Percentiles rank a stretch among this genome's conserved stretches.
phyloP scores from a whole-genome alignment of 2,797 vertebrate genomes.

The Pseudopleuronectes americanus region DNA sequence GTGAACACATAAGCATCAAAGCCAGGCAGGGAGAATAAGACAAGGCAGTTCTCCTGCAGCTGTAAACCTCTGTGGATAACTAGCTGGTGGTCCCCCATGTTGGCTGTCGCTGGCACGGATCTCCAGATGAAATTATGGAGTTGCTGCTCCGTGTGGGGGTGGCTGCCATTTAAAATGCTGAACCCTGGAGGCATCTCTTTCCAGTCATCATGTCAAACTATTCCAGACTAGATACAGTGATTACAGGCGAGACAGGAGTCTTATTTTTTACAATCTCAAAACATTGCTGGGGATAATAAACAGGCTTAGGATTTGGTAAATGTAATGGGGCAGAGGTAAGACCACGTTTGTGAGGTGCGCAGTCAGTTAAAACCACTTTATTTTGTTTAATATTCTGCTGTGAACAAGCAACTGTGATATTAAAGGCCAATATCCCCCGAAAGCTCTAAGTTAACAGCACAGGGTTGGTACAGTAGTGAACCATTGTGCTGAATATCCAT shows the following conservation, averaged over 20 bases:
- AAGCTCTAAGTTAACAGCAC: constrained; percentile 30
- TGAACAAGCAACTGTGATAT: constrained; percentile 44
- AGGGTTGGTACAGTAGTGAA: constrained; percentile 15
- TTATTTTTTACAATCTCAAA: constrained; percentile 15
- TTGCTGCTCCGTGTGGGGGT: constrained; percentile 7
- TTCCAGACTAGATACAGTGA: constrained; percentile 46
- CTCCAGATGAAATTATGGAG: constrained; percentile 29
- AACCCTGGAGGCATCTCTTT: constrained; percentile 33
- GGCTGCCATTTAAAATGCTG: constrained; percentile 51
- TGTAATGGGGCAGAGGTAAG: constrained; percentile 30
- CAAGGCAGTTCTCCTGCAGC: constrained; percentile 6
- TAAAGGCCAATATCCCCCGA: constrained; percentile 31
- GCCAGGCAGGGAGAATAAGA: constrained; percentile 25
- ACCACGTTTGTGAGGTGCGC: constrained; percentile 28
- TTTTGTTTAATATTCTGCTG: not conserved
- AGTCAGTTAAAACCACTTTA: constrained; percentile 24
- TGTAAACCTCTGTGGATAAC: constrained; percentile 42
- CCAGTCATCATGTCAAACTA: constrained; percentile 55
- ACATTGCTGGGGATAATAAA: constrained; percentile 45
- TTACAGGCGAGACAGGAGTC: constrained; percentile 40
- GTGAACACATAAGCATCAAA: constrained; percentile 53
- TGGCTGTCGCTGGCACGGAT: constrained; percentile 4
- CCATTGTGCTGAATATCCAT: not conserved
- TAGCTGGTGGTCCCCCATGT: constrained; percentile 48
- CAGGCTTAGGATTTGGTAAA: constrained; percentile 30